Evolutionary conservation across 2,113 vertebrate species (phyloP), one percentile per base, ranked within the genome.

Genomic region (Apus apus): DNA sequence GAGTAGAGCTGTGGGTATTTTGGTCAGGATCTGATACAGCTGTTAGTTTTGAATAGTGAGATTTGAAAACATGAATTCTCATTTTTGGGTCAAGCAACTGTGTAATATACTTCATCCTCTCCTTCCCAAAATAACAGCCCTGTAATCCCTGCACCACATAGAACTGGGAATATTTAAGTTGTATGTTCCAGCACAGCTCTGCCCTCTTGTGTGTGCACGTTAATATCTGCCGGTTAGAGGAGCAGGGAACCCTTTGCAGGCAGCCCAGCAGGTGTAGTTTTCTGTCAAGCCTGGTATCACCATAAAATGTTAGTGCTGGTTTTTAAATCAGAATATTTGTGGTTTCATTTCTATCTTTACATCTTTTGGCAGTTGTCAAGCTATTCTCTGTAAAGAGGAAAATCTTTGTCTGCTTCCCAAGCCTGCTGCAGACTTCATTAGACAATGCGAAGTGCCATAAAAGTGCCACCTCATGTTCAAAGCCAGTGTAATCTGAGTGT

Each of bases 141-240:
- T 26, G 62, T 79, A 65, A 87, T 89, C 76, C 66, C 50, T 45
- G 77, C 34, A 12, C n/a, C 29, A 20, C 68, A 50, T 64, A 85
- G 79, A 54, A 29, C 18, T 36, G 62, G 66, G 11, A 27, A 19
- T 51, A 13, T 20, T 84, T 21, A 22, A 18, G 46, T 9, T 58
- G 50, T 57, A 29, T 78, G 92, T 86, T 85, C 72, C 62, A 30
- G 83, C 80, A 48, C 82, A 93, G 92, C 79, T 96, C 92, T 94
- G 92, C 87, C 93, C 93, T 94, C 93, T 94, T 64, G 82, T 94
- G 90, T 77, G 57, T 72, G 71, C 40, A 45, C 56, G 2, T 60
- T 51, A 34, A 36, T n/a, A 46, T 22, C 60, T 18, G 22, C 21
- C 10, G 65, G 11, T 36, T 11, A 36, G 3, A 4, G 45, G 43